Conservation (phyloP, 2,113 vertebrate genomes). For the Psilopogon haemacephalus region DNA sequence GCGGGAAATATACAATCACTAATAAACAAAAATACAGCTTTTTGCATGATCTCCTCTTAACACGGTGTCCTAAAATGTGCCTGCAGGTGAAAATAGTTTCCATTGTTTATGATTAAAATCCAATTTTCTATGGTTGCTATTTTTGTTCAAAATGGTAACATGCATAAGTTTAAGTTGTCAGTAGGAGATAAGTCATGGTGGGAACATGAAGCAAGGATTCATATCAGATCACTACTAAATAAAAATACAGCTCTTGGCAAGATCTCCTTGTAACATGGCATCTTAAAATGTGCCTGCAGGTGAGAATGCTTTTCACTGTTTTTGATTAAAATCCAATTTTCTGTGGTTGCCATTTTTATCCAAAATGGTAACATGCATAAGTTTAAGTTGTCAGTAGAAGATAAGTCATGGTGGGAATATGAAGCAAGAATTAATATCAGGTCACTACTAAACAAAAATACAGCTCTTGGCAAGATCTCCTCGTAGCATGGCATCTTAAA, state of each 20-base stretch:
- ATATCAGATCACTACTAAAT: too few relatives aligned
- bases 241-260: too few relatives aligned
- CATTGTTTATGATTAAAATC: constrained; percentile 9
- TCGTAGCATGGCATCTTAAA: constrained; percentile 65
- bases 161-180: constrained; percentile 12
- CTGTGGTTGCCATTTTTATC: constrained; percentile 22
- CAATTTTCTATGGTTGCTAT: constrained; percentile 35
- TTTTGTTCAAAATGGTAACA: too few relatives aligned
- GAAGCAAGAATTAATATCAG: neutral
- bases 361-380: neutral
- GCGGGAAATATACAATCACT: constrained; percentile 26
- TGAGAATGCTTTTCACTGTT: neutral
- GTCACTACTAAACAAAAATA: constrained; percentile 37
- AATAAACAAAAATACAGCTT: constrained; percentile 47
- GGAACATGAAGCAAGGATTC: too few relatives aligned
- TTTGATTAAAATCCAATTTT: constrained; percentile 12
- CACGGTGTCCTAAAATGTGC: constrained; percentile 65
- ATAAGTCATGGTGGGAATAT: neutral
- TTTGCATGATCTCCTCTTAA: constrained; percentile 49
- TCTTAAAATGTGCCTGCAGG: constrained; percentile 61
- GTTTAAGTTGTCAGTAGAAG: neutral
- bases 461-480: constrained; percentile 35
- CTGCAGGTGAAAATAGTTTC: neutral
- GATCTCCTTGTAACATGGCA: constrained; percentile 42
- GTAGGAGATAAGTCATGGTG: neutral